Base-by-base conservation (phyloP, 1,140 invertebrate genomes). In the Episyrphus balteatus region DNA sequence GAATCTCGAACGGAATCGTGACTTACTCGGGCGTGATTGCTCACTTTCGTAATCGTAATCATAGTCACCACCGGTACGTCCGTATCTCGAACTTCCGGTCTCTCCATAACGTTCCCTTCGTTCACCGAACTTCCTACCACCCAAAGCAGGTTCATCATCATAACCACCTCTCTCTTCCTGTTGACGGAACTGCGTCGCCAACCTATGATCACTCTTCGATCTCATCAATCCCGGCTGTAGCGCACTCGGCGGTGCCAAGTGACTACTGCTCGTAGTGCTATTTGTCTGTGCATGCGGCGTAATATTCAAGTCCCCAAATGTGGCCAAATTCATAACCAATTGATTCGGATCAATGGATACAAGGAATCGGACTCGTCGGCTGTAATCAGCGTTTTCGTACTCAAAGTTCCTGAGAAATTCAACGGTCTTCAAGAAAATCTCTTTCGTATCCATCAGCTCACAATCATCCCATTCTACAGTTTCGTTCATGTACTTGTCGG, bases 341-440 rank as follows among this genome's bases (percentile, higher is more conserved):
- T 88, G 85, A 64, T 94, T 93, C 7, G 89, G 85, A 70, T 94
- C 90, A 55, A 91, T 86, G 1, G 84, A 81, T 74, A 90, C 83
- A 17, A 86, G 75, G 68, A 94, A 89, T 48, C 88, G 75, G 19
- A 93, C 82, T 51, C 86, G 80, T 44, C 89, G 76, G 50, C 77
- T 83, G 61, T 92, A 94, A 70, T 95, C 91, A 30, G 84, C 80
- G 31, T 84, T 84, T 70, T 95, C 92, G 58, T 91, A 88, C 62
- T 93, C 91, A 58, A 92, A 93, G 70, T 92, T 92, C 53, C 91
- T 76, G 51, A 95, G 81, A 69, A 94, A 96, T 59, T 95, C 91
- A 32, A 90, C 86, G 5, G 90, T 94, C 69, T 89, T 91, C 2
- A 94, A 70, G 70, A 94, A 94, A 47, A 94, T 89, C 68, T 94